These are phyloP conservation scores for Listronotus oregonensis DNA, from an alignment of 1,140 invertebrate species.

Conservation along the genomic window DNA sequence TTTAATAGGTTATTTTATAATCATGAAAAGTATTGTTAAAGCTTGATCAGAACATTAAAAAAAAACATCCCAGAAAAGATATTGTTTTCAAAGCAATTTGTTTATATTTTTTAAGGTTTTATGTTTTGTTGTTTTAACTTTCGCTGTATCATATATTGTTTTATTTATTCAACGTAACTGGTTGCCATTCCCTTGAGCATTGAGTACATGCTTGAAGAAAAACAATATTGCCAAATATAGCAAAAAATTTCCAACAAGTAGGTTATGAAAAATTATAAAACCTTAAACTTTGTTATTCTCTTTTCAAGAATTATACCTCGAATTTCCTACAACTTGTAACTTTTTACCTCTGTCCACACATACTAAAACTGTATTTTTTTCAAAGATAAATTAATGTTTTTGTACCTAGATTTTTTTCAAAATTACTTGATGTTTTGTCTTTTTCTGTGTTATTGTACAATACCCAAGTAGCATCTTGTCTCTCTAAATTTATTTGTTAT, in stretches of 20 bases:
- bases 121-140: neutral
- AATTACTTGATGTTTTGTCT: constrained; percentile 4
- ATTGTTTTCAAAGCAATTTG: too few species aligned
- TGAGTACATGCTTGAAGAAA: constrained; percentile 21
- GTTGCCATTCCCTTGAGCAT: constrained; percentile 6
- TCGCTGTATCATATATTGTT: neutral
- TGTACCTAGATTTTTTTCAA: constrained; percentile 9
- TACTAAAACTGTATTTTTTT: constrained; percentile 15
- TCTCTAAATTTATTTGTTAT: constrained; percentile 37
- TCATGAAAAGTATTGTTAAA: too few species aligned
- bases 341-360: constrained; percentile 7
- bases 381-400: constrained; percentile 8
- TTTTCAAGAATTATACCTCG: too few species aligned
- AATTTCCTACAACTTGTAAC: neutral
- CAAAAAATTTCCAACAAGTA: neutral
- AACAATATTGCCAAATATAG: constrained; percentile 44
- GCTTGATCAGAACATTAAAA: too few species aligned
- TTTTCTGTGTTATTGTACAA: constrained; percentile 27
- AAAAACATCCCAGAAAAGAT: too few species aligned
- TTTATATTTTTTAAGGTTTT: too few species aligned
- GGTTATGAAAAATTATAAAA: neutral
- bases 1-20: too few species aligned
- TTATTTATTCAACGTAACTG: constrained; percentile 12
- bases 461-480: constrained; percentile 53
- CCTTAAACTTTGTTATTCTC: neutral